A percentile compares a stretch with the other conserved stretches of the same genome.
These are phyloP conservation scores for Knipowitschia caucasica DNA, from an alignment of 2,797 vertebrate species.

Conservation along the genomic window DNA sequence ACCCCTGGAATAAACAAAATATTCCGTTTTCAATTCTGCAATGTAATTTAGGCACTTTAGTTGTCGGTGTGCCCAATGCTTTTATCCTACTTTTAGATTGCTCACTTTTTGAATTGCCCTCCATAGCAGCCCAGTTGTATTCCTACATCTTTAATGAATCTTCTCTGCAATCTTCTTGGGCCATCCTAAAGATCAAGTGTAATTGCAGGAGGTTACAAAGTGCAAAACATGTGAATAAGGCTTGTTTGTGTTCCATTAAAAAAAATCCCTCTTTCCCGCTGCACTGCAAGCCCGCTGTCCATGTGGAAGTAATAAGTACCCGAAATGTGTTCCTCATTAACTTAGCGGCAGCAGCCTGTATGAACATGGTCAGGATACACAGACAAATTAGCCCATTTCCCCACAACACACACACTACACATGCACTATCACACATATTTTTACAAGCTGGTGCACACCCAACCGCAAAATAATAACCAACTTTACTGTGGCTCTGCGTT, in stretches of 20 bases:
- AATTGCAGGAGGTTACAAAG: slow-evolving; percentile 33
- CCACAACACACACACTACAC: slow-evolving; percentile 28
- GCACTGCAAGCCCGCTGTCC: slow-evolving; percentile 21
- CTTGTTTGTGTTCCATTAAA: slow-evolving; percentile 31
- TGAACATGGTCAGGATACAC: slow-evolving; percentile 72
- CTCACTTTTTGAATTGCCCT: not conserved
- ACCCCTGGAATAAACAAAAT: too few relatives aligned
- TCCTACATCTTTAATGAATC: slow-evolving; percentile 4
- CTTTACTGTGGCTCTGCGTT: slow-evolving; percentile 31
- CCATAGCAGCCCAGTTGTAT: not conserved
- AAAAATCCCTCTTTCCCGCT: slow-evolving; percentile 5
- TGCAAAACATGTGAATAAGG: slow-evolving; percentile 26
- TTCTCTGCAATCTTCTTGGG: slow-evolving; percentile 10
- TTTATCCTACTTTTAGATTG: too few relatives aligned
- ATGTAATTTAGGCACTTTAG: too few relatives aligned
- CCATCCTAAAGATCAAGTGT: slow-evolving; percentile 15
- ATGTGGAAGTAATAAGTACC: slow-evolving; percentile 70
- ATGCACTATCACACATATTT: slow-evolving; percentile 16
- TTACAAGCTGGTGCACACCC: slow-evolving; percentile 21
- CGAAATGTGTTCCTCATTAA: slow-evolving; percentile 71
- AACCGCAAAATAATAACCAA: slow-evolving; percentile 30
- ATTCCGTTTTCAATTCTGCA: too few relatives aligned
- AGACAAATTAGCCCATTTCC: slow-evolving; percentile 76
- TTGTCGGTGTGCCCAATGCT: too few relatives aligned
- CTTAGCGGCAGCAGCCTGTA: slow-evolving; percentile 58